phyloP scores from a whole-genome alignment of 2,113 vertebrate genomes.

The Nestor notabilis region DNA sequence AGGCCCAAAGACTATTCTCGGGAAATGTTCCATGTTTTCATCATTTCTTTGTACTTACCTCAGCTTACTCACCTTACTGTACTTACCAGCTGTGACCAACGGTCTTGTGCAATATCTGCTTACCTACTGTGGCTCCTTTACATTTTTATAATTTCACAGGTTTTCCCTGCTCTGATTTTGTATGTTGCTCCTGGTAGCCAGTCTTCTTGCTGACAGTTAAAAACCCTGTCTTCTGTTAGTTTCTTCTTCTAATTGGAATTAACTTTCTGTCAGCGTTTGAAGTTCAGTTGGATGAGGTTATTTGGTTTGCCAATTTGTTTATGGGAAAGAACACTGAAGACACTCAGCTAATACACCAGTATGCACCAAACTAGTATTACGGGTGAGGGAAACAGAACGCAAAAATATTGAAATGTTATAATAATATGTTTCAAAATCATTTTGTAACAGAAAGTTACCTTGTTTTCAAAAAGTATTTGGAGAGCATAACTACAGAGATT shows the following conservation, averaged over 20 bases:
- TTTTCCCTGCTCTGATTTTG: not conserved
- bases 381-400: not conserved
- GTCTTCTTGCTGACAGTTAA: not conserved
- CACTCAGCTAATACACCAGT: not conserved
- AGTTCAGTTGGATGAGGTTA: not conserved
- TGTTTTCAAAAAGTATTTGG: not conserved
- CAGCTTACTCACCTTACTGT: not conserved
- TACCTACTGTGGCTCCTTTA: not conserved
- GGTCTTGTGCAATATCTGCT: not conserved
- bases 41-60: not conserved
- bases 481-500: not conserved
- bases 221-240: not conserved
- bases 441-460: not conserved
- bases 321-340: not conserved
- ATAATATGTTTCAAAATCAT: not conserved
- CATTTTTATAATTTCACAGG: not conserved
- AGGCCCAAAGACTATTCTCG: not conserved
- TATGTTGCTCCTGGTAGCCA: not conserved
- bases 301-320: not conserved
- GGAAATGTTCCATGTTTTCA: not conserved
- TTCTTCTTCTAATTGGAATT: not conserved
- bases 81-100: not conserved
- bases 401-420: not conserved
- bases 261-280: not conserved
- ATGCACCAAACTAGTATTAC: not conserved